A percentile compares a stretch with the other conserved stretches of the same genome.
These are phyloP conservation scores for Melanotaenia nigrans DNA, from an alignment of 2,797 vertebrate species.

Conservation along the genomic window DNA sequence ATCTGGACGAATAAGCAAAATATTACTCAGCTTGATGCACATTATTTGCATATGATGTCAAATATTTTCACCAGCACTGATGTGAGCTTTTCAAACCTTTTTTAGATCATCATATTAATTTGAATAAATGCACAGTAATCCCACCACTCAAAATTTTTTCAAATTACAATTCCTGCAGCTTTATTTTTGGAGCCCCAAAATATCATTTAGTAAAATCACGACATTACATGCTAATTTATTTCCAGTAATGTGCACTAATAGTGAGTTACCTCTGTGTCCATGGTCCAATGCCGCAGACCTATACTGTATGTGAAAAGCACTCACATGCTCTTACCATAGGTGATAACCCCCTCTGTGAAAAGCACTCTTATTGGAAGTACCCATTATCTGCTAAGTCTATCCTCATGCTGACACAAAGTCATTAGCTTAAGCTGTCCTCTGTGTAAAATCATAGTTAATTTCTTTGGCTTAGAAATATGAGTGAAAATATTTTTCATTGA, in stretches of 20 bases:
- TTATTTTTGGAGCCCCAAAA: conserved; percentile 62
- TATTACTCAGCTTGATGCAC: conserved; percentile 2
- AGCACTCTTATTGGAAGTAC: conserved; percentile 80
- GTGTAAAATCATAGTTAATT: conserved; percentile 70
- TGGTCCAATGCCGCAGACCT: conserved; percentile 68
- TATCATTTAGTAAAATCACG: conserved; percentile 71
- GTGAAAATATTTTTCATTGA: conserved; percentile 50
- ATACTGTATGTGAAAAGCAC: conserved; percentile 76
- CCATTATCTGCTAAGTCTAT: conserved; percentile 80
- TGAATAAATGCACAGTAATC: conserved; percentile 56
- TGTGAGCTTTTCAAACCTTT: conserved; percentile 19
- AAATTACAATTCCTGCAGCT: conserved; percentile 50
- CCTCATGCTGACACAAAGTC: conserved; percentile 75
- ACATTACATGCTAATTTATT: conserved; percentile 77
- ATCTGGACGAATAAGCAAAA: conserved; percentile 32
- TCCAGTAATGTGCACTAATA: conserved; percentile 73
- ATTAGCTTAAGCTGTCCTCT: conserved; percentile 79
- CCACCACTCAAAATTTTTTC: conserved; percentile 38
- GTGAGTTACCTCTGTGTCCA: conserved; percentile 65
- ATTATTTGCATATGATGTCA: background rate
- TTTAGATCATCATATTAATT: conserved; percentile 37
- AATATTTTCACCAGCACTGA: conserved; percentile 1
- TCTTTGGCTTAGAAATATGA: conserved; percentile 51
- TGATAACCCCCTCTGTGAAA: conserved; percentile 78
- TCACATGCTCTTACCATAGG: conserved; percentile 79